Percentiles rank a stretch among this genome's conserved stretches.
Evolutionary conservation across 2,797 vertebrate species (phyloP).

Genomic region (Gymnothorax javanicus): DNA sequence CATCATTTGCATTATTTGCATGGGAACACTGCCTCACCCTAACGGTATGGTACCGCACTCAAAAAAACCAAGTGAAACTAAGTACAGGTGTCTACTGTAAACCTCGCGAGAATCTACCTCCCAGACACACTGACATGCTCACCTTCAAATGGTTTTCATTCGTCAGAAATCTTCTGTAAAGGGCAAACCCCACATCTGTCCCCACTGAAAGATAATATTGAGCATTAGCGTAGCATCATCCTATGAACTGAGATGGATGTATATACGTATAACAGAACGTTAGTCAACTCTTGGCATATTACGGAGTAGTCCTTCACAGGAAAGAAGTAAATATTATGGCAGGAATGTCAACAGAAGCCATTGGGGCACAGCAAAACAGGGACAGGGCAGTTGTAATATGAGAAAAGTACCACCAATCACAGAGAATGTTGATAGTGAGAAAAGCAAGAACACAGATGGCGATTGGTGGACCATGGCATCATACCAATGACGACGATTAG

Average conservation of each 20-base stretch:
- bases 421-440: slow-evolving; percentile 16
- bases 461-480: slow-evolving; percentile 34
- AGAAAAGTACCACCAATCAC: neutral
- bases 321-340: neutral
- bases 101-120: neutral
- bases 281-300: neutral
- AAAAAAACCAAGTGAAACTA: neutral
- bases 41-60: neutral
- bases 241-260: no score
- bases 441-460: neutral
- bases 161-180: slow-evolving; percentile 83
- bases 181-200: slow-evolving; percentile 84
- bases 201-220: slow-evolving; percentile 67
- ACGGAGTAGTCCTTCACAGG: neutral
- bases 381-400: no score
- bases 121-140: slow-evolving; percentile 32
- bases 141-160: slow-evolving; percentile 70
- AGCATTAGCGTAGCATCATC: neutral
- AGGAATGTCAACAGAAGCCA: neutral
- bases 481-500: slow-evolving; percentile 77
- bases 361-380: neutral
- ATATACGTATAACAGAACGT: neutral
- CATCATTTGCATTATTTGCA: neutral
- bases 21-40: neutral
- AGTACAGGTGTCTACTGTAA: neutral